Base-by-base conservation (phyloP, 2,888 invertebrate genomes). In the Lepetodrilus schrolli region DNA sequence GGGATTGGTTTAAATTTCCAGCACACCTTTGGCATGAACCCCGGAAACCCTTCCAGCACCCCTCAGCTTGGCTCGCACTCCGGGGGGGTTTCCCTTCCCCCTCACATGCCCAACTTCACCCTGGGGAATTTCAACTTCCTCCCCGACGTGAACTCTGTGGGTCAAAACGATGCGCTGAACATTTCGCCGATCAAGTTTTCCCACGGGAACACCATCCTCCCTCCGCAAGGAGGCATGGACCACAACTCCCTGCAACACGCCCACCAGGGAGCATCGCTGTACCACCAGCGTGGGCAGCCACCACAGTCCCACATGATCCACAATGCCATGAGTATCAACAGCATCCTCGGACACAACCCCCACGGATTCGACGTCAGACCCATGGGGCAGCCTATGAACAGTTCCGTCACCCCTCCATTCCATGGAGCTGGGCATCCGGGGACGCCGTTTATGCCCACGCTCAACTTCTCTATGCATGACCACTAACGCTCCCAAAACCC, bases 111-210 rank as follows among this genome's bases (percentile, higher is more conserved):
- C n/a, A 89, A 88, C 76, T 89, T 90, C 73, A 89, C 83, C 74
- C 79, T 90, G 50, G 85, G 86, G 68, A 89, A 89, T 77, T 84
- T 86, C 26, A 75, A 75, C 69, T 72, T 85, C 37, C 88, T 90
- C 80, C 81, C 88, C 1, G 90, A 90, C 69, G 85, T 86, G 36
- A 84, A 82, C 49, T 82, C 79, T 17, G 77, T 81, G 1, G 79
- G 84, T 17, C 84, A 85, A 36, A 81, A 81, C 69, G 87, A 87
- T 20, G 80, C 86, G 3, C 73, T 90, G 13, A 88, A 88, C 76
- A 89, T 89, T 5, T 88, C 90, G 1, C 90, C 90, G 0, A 90
- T 90, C 17, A 90, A 90, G 77, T 89, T 90, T 76, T 84, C 88
- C 10, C 89, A 87, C 71, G 82, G 86, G 8, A 89, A 88, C 76